Evolutionary conservation across 2,797 vertebrate genomes (phyloP), one percentile per base, ranked within the genome.

Genomic region (Manis pentadactyla): DNA sequence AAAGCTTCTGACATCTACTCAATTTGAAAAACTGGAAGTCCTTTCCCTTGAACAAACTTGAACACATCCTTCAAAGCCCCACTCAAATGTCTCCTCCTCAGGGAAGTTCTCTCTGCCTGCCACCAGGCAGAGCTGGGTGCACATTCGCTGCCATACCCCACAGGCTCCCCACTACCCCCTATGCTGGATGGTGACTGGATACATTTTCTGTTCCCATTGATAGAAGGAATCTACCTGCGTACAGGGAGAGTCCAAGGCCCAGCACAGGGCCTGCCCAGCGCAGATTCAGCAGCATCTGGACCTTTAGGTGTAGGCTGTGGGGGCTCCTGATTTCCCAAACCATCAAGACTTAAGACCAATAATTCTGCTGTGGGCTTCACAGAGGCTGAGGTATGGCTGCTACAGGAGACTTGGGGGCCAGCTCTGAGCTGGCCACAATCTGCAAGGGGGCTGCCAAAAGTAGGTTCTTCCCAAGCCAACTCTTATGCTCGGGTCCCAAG

Each of bases 1-100:
- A 59, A 8, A 31, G n/a, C 27, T 90, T 87, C 88, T 82, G 74
- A 37, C 31, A 63, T 68, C 75, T 37, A 51, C 55, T 51, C 11
- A 4, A 73, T 34, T 64, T 79, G 69, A 85, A 39, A 55, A 31
- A 63, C 68, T 34, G 53, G 29, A 55, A 75, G 19, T 55, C 66
- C 69, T 90, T 66, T 51, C 15, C 71, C 74, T 71, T 25, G 42
- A 83, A 39, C 53, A 85, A 86, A 88, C 29, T 69, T 77, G 27
- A 85, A 59, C 51, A 15, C 82, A 37, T n/a, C 46, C 63, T 95
- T 74, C 86, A 69, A 89, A 93, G 49, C 57, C 74, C 74, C 74
- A 53, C 4, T 51, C 68, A 55, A 29, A 81, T 34, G 23, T 2
- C 19, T 63, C 37, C 46, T 85, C 79, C 55, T 86, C 1, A 0